Evolutionary conservation across 2,797 vertebrate species (phyloP).

Genomic region (Molossus molossus): DNA sequence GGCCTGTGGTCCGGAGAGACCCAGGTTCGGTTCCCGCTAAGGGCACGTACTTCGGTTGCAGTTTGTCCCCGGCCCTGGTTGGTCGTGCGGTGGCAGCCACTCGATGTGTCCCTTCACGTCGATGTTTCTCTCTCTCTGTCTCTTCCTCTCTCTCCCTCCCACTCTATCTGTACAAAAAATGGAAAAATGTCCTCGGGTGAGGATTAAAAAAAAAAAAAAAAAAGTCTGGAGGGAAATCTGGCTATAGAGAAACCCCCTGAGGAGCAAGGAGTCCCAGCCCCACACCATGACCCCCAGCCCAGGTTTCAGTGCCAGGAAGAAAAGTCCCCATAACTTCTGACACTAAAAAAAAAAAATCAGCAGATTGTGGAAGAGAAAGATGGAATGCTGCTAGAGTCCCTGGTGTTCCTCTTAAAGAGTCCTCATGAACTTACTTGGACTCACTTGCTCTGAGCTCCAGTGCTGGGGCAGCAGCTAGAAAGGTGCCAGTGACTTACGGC

Average conservation of each 20-base stretch:
- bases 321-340: not conserved
- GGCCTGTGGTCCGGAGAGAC: no score
- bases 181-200: no score
- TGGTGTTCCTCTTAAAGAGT: not conserved
- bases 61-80: no score
- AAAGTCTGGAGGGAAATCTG: not conserved
- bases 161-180: no score
- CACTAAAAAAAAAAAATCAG: not conserved
- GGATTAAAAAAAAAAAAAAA: no score
- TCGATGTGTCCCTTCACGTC: no score
- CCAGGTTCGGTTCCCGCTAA: no score
- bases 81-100: no score
- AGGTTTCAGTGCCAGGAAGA: not conserved
- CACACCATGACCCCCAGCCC: not conserved
- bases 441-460: not conserved
- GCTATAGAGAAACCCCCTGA: not conserved
- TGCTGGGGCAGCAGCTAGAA: not conserved
- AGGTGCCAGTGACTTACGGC: not conserved
- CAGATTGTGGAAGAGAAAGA: not conserved
- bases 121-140: no score
- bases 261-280: not conserved
- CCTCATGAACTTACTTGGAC: not conserved
- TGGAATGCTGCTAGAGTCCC: not conserved
- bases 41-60: no score
- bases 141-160: no score